Percentiles rank a stretch among this genome's conserved stretches.
Evolutionary conservation across 1,140 invertebrate genomes (phyloP).

Genomic region (Trypoxylus dichotomus): DNA sequence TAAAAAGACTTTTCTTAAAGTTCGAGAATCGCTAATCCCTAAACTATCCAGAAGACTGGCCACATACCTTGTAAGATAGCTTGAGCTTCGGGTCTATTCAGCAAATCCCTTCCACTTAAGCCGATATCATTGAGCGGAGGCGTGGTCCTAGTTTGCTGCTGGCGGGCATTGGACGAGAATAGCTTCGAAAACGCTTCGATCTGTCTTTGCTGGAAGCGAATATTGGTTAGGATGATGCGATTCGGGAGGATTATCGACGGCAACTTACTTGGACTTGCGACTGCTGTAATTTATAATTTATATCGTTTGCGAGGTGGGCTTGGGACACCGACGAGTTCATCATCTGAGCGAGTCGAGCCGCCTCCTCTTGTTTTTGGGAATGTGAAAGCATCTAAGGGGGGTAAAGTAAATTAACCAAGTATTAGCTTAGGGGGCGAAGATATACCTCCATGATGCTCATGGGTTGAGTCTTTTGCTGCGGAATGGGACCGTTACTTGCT

Average conservation of each 20-base stretch:
- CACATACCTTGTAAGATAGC: constrained; percentile 68
- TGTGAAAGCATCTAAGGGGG: constrained; percentile 59
- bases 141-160: constrained; percentile 52
- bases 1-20: too few relatives aligned
- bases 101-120: constrained; percentile 60
- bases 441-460: constrained; percentile 65
- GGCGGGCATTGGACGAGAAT: constrained; percentile 44
- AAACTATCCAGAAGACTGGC: neutral
- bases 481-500: constrained; percentile 56
- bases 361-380: constrained; percentile 55
- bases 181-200: constrained; percentile 56
- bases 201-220: constrained; percentile 46
- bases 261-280: constrained; percentile 50
- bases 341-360: constrained; percentile 38
- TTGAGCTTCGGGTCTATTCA: constrained; percentile 72
- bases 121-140: constrained; percentile 59
- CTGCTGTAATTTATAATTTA: constrained; percentile 58
- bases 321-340: constrained; percentile 50
- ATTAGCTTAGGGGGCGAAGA: constrained; percentile 22
- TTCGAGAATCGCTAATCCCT: too few relatives aligned
- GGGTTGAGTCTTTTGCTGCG: constrained; percentile 55
- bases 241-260: neutral
- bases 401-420: neutral
- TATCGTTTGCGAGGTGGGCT: constrained; percentile 56
- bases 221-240: constrained; percentile 31